Conservation (phyloP, 30 jellyfish, hydroid and myxozoan genomes). For the Nemopilema nomurai region DNA sequence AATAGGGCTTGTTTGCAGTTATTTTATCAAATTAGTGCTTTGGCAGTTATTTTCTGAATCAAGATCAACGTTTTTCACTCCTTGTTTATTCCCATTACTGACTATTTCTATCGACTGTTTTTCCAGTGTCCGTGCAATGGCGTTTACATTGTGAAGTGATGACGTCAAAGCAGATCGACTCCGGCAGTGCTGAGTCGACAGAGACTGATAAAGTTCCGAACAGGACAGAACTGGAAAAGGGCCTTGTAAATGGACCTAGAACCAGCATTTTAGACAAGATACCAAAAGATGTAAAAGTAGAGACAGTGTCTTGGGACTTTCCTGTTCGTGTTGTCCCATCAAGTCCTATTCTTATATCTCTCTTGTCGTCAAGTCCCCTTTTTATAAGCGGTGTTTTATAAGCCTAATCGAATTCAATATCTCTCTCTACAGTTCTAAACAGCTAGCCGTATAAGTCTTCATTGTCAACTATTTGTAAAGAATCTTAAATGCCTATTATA, state of each 20-base stretch:
- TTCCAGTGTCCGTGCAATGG: constrained; percentile 78
- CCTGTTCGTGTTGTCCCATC: constrained; percentile 86
- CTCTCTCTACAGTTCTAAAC: background rate
- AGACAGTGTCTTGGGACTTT: constrained; percentile 89
- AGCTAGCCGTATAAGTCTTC: background rate
- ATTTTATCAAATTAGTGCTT: too few relatives aligned
- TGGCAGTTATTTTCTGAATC: too few relatives aligned
- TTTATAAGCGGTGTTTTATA: constrained; percentile 35
- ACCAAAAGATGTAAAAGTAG: constrained; percentile 62
- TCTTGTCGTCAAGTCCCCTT: constrained; percentile 50
- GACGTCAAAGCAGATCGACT: constrained; percentile 36
- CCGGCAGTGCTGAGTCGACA: constrained; percentile 1
- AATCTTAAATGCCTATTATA: background rate
- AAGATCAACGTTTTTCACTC: background rate
- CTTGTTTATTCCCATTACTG: background rate
- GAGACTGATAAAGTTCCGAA: background rate
- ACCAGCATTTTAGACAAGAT: background rate
- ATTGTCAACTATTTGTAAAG: background rate
- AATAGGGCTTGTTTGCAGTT: too few relatives aligned
- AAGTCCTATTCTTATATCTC: constrained; percentile 82
- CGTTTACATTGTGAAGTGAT: constrained; percentile 74
- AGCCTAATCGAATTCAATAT: too few relatives aligned
- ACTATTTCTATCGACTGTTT: background rate
- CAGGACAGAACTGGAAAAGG: background rate
- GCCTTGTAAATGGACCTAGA: constrained; percentile 15